Base-by-base conservation (phyloP, 2,113 vertebrate genomes). In the Vanacampus margaritifer region DNA sequence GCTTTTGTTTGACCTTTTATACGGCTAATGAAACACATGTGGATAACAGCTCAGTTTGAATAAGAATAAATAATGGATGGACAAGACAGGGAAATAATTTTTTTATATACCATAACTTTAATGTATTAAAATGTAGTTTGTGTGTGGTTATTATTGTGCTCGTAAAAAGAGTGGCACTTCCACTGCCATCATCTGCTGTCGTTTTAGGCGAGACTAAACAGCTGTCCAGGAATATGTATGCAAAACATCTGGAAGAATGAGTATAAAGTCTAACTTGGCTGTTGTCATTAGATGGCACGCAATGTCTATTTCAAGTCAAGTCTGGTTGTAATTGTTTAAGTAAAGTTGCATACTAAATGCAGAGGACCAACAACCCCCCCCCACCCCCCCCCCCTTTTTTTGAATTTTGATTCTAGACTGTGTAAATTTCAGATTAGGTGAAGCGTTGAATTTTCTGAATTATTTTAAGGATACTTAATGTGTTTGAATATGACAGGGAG, bases 41-140 rank as follows among this genome's bases (percentile, higher is more conserved):
- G 36, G 39, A 72, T 64, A 58, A 21, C 12, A 68, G 50, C 61
- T 68, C 19, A 57, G 63, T 57, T 79, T 62, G 61, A 67, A 72
- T 50, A 74, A 78, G 5, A 41, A 62, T 24, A 7, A 61, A 14
- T 62, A 16, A 41, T 24, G 5, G 12, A 61, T 23, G 5, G 58
- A 36, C 36, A 6, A 5, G 21, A 41, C 5, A 21, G 19, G 6
- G 7, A n/a, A 9, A 56, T 28, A 28, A 24, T 12, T 17, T 32
- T n/a, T 54, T 54, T 57, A 57, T 28, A 13, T 3, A 28, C 19
- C 54, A 32, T 28, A 19, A 32, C 6, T 17, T 57, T 2, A 57
- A 57, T 17, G 32, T 57, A 6, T 57, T 17, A 32, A 28, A 0
- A 6, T 16, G 6, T 56, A 28, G 28, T 17, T 46, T 46, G 4